These are phyloP conservation scores for Pristionchus arcanus DNA, from an alignment of 2,888 invertebrate genomes.

Conservation along the genomic window DNA sequence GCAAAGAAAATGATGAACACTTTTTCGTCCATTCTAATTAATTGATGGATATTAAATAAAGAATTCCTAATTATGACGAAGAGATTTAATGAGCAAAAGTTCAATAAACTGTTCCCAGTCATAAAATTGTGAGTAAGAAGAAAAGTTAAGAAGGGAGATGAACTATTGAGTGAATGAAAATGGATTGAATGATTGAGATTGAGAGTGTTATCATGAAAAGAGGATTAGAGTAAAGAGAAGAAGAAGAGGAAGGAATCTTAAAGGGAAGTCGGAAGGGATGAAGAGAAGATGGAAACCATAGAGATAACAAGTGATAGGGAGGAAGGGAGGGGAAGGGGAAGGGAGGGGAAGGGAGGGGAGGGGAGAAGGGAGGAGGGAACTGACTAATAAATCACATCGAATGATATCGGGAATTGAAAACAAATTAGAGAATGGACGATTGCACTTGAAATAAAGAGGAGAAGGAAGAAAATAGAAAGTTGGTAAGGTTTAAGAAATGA, in stretches of 20 bases:
- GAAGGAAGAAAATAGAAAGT: neutral
- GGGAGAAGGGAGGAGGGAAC: neutral
- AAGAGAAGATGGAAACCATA: neutral
- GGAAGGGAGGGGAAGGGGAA: no score
- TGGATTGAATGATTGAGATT: neutral
- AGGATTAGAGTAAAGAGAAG: neutral
- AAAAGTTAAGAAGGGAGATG: neutral
- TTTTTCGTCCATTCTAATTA: neutral
- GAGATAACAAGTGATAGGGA: constrained; percentile 33
- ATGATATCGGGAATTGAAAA: neutral
- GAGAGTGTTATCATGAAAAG: constrained; percentile 10
- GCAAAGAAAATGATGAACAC: neutral
- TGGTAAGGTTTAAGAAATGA: neutral
- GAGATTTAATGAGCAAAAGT: neutral
- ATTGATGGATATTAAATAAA: neutral
- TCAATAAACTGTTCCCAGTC: no score
- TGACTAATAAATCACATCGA: constrained; percentile 22
- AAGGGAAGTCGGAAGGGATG: neutral
- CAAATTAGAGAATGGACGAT: neutral
- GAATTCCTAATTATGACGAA: neutral
- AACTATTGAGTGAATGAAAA: neutral
- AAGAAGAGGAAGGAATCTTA: neutral
- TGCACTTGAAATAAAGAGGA: constrained; percentile 17
- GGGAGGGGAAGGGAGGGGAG: constrained; percentile 50
- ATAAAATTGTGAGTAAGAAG: neutral